Evolutionary conservation across 2,797 vertebrate species (phyloP).

Genomic region (Chrysocyon brachyurus): DNA sequence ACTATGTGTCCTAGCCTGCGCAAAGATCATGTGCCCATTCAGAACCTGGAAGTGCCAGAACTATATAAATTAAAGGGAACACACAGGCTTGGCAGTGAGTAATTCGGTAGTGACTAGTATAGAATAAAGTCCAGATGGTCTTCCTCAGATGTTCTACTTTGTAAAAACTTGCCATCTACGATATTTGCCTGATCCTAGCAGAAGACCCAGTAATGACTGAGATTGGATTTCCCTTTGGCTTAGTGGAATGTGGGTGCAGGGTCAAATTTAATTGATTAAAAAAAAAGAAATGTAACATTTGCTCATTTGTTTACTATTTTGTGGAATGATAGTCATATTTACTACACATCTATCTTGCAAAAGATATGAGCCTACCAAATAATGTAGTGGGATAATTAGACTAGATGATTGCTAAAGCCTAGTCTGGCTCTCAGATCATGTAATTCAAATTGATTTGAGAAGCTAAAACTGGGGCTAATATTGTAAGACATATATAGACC

Average conservation of each 20-base stretch:
- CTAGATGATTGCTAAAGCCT: not conserved
- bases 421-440: not conserved
- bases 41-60: not conserved
- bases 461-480: constrained; percentile 29
- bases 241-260: not conserved
- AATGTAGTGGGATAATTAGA: not conserved
- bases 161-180: not conserved
- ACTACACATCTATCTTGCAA: not conserved
- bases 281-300: not conserved
- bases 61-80: not conserved
- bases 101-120: not conserved
- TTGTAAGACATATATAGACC: not conserved
- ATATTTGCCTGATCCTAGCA: not conserved
- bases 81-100: not conserved
- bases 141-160: not conserved
- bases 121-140: not conserved
- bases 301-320: not conserved
- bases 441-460: not conserved
- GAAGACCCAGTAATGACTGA: not conserved
- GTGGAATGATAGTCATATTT: not conserved
- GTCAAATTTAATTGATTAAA: not conserved
- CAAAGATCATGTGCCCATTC: not conserved
- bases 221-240: not conserved
- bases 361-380: not conserved
- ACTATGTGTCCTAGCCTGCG: not conserved